These are phyloP conservation scores for Drosophila rubida DNA, from an alignment of 2,888 invertebrate genomes.

Conservation along the genomic window DNA sequence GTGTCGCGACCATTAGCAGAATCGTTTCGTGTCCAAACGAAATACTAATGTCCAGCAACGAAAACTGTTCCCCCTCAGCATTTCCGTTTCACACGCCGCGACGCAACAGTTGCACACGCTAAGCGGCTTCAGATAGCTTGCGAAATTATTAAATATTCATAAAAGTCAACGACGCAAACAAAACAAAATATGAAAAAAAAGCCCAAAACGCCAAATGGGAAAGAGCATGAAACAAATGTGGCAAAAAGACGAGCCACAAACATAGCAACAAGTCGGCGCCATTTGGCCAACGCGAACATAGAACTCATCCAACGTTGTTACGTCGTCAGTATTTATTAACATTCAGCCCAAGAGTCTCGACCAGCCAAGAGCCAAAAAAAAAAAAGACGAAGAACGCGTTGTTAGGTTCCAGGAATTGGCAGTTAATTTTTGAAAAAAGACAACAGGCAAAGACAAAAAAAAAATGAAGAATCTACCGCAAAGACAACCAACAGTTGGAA, in stretches of 20 bases:
- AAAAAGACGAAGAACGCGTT: conserved; percentile 28
- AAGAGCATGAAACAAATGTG: conserved; percentile 9
- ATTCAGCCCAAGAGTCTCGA: conserved; percentile 56
- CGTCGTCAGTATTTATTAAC: conserved; percentile 64
- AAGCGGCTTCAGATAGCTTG: conserved; percentile 42
- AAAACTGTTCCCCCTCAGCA: conserved; percentile 28
- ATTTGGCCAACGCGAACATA: conserved; percentile 35
- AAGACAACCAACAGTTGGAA: conserved; percentile 44
- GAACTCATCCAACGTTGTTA: conserved; percentile 10
- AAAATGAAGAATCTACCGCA: conserved; percentile 1
- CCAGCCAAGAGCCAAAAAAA: conserved; percentile 1
- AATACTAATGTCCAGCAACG: not conserved
- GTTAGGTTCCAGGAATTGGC: conserved; percentile 71
- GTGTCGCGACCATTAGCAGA: conserved; percentile 19
- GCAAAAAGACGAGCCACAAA: conserved; percentile 13
- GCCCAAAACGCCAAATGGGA: not conserved
- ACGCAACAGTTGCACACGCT: conserved; percentile 40
- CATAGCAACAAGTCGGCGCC: conserved; percentile 78
- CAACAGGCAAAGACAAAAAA: conserved; percentile 24
- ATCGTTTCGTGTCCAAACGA: conserved; percentile 35
- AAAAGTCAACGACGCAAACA: conserved; percentile 40
- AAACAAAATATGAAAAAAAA: conserved; percentile 19
- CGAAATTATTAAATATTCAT: conserved; percentile 70
- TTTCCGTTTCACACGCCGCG: conserved; percentile 60
- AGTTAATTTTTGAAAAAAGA: conserved; percentile 71